phyloP scores from a whole-genome alignment of 2,113 vertebrate genomes.

The Cranoglanis bouderius region DNA sequence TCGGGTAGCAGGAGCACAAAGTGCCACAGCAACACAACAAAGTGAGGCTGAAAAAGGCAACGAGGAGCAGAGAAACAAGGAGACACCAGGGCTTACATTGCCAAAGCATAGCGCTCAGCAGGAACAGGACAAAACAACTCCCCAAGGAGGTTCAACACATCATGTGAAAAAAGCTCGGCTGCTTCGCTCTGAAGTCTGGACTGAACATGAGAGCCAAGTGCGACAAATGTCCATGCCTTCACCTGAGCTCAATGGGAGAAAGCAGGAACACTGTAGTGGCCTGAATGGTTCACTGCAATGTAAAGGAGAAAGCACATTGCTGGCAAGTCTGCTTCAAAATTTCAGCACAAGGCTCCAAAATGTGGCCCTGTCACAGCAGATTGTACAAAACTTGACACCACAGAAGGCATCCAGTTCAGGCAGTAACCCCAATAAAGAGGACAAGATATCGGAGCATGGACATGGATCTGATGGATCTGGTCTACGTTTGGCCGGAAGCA shows the following conservation, averaged over 20 bases:
- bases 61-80: constrained; percentile 77
- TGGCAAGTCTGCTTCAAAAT: constrained; percentile 87
- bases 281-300: constrained; percentile 76
- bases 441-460: constrained; percentile 74
- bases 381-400: constrained; percentile 83
- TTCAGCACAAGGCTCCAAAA: constrained; percentile 88
- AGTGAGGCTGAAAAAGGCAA: constrained; percentile 70
- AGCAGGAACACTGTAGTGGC: constrained; percentile 78
- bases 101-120: constrained; percentile 77
- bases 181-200: constrained; percentile 84
- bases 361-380: constrained; percentile 86
- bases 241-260: constrained; percentile 78
- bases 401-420: constrained; percentile 74
- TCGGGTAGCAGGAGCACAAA: constrained; percentile 84
- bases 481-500: constrained; percentile 82
- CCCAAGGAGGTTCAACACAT: constrained; percentile 78
- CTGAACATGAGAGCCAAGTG: constrained; percentile 78
- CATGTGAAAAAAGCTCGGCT: constrained; percentile 87
- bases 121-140: constrained; percentile 65
- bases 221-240: constrained; percentile 72
- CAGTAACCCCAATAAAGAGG: constrained; percentile 72
- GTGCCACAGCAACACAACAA: constrained; percentile 76
- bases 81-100: constrained; percentile 74
- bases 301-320: constrained; percentile 86
- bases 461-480: constrained; percentile 72